Percentiles rank a stretch among this genome's conserved stretches.
Evolutionary conservation across 1,140 invertebrate genomes (phyloP).

Genomic region (Teleopsis dalmanni): DNA sequence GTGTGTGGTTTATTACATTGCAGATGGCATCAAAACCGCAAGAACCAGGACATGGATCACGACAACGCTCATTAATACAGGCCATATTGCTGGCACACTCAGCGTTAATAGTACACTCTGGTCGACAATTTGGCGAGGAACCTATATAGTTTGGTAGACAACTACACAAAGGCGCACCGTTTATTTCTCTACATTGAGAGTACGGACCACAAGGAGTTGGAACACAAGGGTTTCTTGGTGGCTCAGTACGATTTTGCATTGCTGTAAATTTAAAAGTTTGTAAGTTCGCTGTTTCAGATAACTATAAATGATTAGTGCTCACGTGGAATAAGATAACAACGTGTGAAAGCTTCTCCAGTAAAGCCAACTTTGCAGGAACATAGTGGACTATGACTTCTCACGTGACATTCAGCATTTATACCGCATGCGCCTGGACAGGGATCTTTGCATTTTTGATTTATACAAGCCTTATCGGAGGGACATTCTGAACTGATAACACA

Average conservation of each 20-base stretch:
- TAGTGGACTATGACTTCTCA: constrained; percentile 75
- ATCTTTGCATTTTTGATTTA: constrained; percentile 77
- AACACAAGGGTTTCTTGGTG: constrained; percentile 58
- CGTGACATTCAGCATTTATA: constrained; percentile 70
- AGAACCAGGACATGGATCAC: constrained; percentile 62
- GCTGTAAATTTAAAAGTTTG: too few relatives aligned
- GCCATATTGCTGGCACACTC: constrained; percentile 61
- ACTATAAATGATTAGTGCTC: constrained; percentile 42
- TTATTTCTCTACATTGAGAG: constrained; percentile 58
- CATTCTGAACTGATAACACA: constrained; percentile 79
- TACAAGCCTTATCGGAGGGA: constrained; percentile 66
- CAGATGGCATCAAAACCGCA: constrained; percentile 60
- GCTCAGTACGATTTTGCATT: constrained; percentile 15
- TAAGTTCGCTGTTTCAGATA: too few relatives aligned
- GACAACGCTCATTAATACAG: constrained; percentile 62
- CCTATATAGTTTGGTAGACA: constrained; percentile 61
- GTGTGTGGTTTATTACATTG: constrained; percentile 59
- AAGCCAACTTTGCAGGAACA: constrained; percentile 68
- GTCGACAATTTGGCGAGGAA: constrained; percentile 61
- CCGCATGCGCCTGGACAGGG: constrained; percentile 78
- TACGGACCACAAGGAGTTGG: constrained; percentile 68
- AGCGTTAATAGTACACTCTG: constrained; percentile 65
- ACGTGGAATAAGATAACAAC: constrained; percentile 56
- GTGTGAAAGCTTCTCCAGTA: constrained; percentile 75
- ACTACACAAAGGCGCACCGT: constrained; percentile 57